These are phyloP conservation scores for Saccopteryx bilineata DNA, from an alignment of 2,113 vertebrate genomes.

Conservation along the genomic window DNA sequence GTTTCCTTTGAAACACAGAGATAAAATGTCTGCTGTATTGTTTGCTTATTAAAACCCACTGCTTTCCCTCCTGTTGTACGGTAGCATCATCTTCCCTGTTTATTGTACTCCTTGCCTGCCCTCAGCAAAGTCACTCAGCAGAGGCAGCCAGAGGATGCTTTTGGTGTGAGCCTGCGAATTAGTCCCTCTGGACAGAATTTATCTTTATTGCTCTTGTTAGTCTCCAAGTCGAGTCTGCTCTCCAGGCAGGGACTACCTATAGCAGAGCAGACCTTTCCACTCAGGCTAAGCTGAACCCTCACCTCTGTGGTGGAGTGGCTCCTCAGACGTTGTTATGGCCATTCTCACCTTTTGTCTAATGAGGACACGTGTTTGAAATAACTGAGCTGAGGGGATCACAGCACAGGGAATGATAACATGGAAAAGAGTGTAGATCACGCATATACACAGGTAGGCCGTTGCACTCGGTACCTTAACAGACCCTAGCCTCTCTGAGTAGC, in stretches of 20 bases:
- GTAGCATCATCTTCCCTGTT: fast-evolving
- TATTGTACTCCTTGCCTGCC: background rate
- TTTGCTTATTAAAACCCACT: background rate
- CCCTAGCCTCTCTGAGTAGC: conserved; percentile 45
- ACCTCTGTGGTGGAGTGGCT: background rate
- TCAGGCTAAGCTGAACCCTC: background rate
- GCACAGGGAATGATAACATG: background rate
- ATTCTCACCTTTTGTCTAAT: conserved; percentile 1
- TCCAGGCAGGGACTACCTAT: background rate
- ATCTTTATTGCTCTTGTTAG: background rate
- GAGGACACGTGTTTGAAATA: conserved; percentile 65
- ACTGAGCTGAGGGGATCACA: background rate
- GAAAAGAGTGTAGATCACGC: background rate
- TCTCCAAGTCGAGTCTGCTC: conserved; percentile 32
- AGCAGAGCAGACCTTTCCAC: background rate
- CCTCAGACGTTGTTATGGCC: background rate
- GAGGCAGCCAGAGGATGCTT: background rate
- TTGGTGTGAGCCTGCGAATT: background rate
- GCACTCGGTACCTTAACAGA: conserved; percentile 9
- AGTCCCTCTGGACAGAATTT: background rate
- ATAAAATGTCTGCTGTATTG: background rate
- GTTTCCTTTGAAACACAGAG: conserved; percentile 36
- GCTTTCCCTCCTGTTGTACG: background rate
- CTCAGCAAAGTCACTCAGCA: background rate
- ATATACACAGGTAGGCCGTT: background rate